phyloP scores from a whole-genome alignment of 2,797 vertebrate species.

The Lepus oiostolus region DNA sequence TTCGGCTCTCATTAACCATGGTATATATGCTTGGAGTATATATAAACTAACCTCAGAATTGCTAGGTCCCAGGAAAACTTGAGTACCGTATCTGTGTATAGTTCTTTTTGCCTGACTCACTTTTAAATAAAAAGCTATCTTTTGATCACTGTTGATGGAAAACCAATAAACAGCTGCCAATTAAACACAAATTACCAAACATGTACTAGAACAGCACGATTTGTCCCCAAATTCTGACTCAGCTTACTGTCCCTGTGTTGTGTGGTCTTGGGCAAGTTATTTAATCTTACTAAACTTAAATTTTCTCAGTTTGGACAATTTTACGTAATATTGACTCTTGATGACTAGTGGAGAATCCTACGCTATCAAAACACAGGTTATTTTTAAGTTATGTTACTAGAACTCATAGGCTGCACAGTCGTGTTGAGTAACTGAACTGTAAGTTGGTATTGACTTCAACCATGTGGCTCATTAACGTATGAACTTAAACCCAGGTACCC shows the following conservation, averaged over 20 bases:
- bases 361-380: not conserved
- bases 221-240: not conserved
- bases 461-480: conserved; percentile 59
- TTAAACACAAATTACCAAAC: conserved; percentile 42
- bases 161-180: not conserved
- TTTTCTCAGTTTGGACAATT: conserved; percentile 44
- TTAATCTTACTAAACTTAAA: conserved; percentile 56
- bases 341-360: not conserved
- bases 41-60: conserved; percentile 45
- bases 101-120: conserved; percentile 41
- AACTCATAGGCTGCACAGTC: not conserved
- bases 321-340: not conserved
- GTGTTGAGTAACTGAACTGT: conserved; percentile 14
- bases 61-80: not conserved
- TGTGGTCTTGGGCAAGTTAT: conserved; percentile 34
- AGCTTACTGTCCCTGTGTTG: not conserved
- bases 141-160: conserved; percentile 30
- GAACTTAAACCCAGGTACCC: conserved; percentile 92
- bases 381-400: not conserved
- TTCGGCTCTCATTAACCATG: not conserved
- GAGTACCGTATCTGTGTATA: not conserved
- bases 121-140: conserved; percentile 56
- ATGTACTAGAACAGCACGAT: not conserved
- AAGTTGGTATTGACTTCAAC: conserved; percentile 29
- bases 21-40: not conserved